Evolutionary conservation across 2,888 invertebrate genomes (phyloP).

Genomic region (Physocephala rufipes): DNA sequence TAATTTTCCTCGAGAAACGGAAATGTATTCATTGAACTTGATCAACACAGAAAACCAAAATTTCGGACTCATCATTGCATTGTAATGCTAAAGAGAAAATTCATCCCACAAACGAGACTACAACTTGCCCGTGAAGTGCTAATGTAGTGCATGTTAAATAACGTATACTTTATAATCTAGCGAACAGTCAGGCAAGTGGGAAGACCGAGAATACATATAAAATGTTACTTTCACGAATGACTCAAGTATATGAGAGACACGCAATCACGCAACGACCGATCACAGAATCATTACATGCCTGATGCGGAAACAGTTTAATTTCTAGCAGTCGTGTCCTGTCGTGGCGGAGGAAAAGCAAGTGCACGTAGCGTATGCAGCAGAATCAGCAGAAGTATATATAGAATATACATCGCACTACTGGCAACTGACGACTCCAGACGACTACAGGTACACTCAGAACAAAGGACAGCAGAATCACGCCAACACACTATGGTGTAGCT

Average conservation of each 20-base stretch:
- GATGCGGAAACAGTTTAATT: neutral
- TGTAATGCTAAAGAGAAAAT: too few relatives aligned
- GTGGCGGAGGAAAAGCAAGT: constrained; percentile 13
- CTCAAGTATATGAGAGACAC: neutral
- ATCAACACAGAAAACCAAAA: too few relatives aligned
- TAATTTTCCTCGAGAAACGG: too few relatives aligned
- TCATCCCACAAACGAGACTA: neutral
- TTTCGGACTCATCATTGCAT: too few relatives aligned
- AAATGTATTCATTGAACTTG: too few relatives aligned
- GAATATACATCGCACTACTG: constrained; percentile 1
- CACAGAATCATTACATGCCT: neutral
- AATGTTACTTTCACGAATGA: neutral
- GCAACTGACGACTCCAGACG: neutral
- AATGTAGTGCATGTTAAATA: constrained; percentile 33
- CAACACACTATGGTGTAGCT: neutral
- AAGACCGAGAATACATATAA: constrained; percentile 2
- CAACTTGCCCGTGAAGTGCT: neutral
- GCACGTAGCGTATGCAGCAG: constrained; percentile 34
- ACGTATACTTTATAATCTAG: constrained; percentile 32
- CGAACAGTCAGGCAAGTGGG: neutral
- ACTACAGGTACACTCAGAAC: constrained; percentile 6
- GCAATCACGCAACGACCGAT: too few relatives aligned
- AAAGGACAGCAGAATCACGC: constrained; percentile 8
- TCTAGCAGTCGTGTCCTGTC: neutral
- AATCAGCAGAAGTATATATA: constrained; percentile 35